Conservation (phyloP, 2,113 vertebrate genomes). For the Leucopsar rothschildi region DNA sequence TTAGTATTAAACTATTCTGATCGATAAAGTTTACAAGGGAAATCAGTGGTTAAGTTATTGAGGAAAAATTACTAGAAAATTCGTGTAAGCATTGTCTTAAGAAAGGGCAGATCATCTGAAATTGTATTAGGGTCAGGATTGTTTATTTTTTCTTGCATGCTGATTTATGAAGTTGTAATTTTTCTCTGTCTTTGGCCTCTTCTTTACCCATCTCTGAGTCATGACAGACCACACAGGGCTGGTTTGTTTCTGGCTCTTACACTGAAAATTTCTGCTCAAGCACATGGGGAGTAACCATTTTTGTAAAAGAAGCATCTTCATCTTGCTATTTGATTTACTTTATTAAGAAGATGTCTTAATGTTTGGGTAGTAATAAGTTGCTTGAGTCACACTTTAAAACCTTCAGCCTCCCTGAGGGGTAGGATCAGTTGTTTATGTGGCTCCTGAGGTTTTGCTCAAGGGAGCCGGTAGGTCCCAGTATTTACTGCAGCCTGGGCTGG, state of each 20-base stretch:
- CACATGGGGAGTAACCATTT: neutral
- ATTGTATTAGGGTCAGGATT: neutral
- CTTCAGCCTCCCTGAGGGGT: neutral
- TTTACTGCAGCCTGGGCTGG: neutral
- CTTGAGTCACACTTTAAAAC: neutral
- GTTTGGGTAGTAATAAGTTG: neutral
- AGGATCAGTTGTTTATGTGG: neutral
- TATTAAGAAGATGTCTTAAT: neutral
- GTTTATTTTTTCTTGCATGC: neutral
- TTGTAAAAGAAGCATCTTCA: neutral
- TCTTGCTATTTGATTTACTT: neutral
- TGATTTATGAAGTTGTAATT: neutral
- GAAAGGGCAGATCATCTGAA: neutral
- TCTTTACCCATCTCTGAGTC: neutral
- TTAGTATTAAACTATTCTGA: neutral
- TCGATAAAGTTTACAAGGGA: neutral
- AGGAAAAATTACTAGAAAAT: neutral
- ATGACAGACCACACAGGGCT: neutral
- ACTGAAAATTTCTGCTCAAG: neutral
- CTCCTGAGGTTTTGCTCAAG: neutral
- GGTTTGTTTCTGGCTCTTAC: neutral
- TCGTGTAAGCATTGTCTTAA: neutral
- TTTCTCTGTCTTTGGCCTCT: neutral
- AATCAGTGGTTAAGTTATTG: neutral
- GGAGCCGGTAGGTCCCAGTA: rapidly evolving